phyloP scores from a whole-genome alignment of 2,113 vertebrate genomes.

The Empidonax traillii region DNA sequence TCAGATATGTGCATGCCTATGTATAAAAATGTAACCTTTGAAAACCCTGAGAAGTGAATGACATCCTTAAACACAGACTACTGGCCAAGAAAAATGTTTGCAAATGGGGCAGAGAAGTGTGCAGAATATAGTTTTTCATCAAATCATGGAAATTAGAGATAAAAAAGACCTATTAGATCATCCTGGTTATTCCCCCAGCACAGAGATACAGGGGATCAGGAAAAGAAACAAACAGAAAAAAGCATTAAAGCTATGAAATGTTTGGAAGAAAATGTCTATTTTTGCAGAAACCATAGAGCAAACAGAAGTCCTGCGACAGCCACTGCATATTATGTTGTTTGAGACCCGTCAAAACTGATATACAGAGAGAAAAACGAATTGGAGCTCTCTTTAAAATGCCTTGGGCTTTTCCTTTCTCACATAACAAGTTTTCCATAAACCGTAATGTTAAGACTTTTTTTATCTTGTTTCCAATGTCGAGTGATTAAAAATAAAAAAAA shows the following conservation, averaged over 20 bases:
- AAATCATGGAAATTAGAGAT: not conserved
- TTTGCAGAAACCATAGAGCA: not conserved
- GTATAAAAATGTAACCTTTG: not conserved
- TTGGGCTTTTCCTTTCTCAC: not conserved
- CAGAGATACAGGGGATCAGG: not conserved
- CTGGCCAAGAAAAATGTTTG: conserved; percentile 41
- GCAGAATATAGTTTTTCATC: conserved; percentile 37
- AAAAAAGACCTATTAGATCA: not conserved
- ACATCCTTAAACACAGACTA: conserved; percentile 21
- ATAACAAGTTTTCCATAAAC: not conserved
- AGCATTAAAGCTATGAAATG: not conserved
- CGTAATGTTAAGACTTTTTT: not conserved
- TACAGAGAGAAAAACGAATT: not conserved
- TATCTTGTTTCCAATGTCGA: not conserved
- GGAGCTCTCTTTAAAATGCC: not conserved
- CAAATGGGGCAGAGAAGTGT: not conserved
- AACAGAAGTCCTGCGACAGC: not conserved
- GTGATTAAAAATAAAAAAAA: not conserved
- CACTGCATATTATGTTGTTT: not conserved
- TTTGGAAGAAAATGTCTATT: not conserved
- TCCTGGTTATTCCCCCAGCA: not conserved
- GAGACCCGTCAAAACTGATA: not conserved
- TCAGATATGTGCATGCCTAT: not conserved
- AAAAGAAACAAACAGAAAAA: not conserved
- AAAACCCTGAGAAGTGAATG: not conserved